These are phyloP conservation scores for Regulus satrapa DNA, from an alignment of 2,113 vertebrate species.

Conservation along the genomic window DNA sequence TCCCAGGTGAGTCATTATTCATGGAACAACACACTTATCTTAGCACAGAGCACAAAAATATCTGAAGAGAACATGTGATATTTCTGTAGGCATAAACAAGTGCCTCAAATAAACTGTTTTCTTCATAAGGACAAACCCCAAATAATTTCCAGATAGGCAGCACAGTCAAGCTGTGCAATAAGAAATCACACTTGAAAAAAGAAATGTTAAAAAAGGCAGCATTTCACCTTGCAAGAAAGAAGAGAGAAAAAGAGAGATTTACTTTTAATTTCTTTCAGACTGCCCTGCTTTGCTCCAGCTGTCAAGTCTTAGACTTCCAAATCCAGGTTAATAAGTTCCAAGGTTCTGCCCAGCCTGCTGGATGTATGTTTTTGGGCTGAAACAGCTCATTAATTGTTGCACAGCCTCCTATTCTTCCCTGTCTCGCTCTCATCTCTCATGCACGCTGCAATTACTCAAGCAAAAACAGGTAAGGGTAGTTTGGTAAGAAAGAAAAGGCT, in stretches of 20 bases:
- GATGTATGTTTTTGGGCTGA: not conserved
- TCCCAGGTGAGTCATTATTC: not conserved
- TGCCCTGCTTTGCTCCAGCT: not conserved
- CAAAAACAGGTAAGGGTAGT: not conserved
- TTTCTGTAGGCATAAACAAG: not conserved
- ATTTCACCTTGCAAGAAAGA: not conserved
- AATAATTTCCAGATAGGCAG: not conserved
- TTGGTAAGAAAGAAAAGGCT: not conserved
- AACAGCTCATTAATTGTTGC: not conserved
- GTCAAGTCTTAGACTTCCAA: not conserved
- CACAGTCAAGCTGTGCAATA: not conserved
- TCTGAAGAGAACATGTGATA: not conserved
- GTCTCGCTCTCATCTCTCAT: not conserved
- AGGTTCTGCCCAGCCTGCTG: not conserved
- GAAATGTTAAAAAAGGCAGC: not conserved
- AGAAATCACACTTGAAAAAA: not conserved
- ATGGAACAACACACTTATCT: not conserved
- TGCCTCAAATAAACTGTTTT: not conserved
- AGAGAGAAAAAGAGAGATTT: not conserved
- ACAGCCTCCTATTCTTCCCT: not conserved
- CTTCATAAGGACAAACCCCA: not conserved
- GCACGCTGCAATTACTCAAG: not conserved
- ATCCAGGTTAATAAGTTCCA: constrained; percentile 2
- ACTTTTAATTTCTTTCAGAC: not conserved
- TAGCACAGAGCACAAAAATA: not conserved